Base-by-base conservation (phyloP, 2,888 invertebrate species). In the Eudasyphora cyanicolor region DNA sequence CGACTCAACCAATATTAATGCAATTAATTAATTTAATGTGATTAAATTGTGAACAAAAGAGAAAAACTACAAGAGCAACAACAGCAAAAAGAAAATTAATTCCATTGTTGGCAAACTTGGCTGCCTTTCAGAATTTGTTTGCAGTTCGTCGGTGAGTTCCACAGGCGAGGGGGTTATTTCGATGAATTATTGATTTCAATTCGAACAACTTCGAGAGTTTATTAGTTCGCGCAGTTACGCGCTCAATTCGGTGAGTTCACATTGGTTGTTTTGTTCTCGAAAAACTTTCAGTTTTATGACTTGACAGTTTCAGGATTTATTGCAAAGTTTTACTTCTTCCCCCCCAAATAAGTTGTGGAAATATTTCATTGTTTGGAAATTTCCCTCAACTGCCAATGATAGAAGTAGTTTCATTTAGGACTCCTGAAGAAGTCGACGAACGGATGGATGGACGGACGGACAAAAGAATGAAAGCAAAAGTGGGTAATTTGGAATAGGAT, bases 281-380 rank as follows among this genome's bases (percentile, higher is more conserved):
- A 14, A 21, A 67, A 76, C 67, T 76, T 76, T 76, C 67, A n/a
- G 35, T 64, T 74, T 60, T 74, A 74, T 74, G 74, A 60, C 74
- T 74, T 75, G 75, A 75, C 75, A 75, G 76, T 67, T 76, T 76
- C 38, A 29, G 42, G 54, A 76, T 69, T 76, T 76, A 57, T 21
- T 54, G 49, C 27, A 17, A 76, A 76, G 38, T 76, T 76, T 57
- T 29, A 19, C 42, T 69, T 67, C n/a, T n/a, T n/a, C n/a, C n/a
- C n/a, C n/a, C 42, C 38, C 21, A 21, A 42, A 24, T 24, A 67
- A 67, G 42, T 67, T 67, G 67, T 67, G 21, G 67, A 67, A 67
- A 67, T 67, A 67, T 67, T 67, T 67, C 67, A 67, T 67, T 67
- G 38, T 67, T 42, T 67, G 67, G 42, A 8, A 54, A 6, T 35